These are phyloP conservation scores for Sphaerophoria taeniata DNA, from an alignment of 2,888 invertebrate genomes.

Conservation along the genomic window DNA sequence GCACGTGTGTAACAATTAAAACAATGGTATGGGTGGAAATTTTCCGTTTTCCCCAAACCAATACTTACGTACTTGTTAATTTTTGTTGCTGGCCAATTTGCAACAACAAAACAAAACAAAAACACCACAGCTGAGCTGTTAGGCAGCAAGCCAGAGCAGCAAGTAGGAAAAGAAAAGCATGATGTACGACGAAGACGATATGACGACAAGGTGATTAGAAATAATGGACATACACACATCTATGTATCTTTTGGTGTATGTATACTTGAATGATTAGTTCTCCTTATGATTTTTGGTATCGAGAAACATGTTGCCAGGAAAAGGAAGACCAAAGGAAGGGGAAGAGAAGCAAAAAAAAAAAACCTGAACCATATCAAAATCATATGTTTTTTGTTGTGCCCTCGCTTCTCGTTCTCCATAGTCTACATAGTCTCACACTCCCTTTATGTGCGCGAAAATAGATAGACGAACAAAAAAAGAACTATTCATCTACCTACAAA, in stretches of 20 bases:
- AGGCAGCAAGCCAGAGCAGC: neutral
- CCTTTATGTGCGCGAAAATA: slow-evolving; percentile 44
- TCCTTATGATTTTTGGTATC: slow-evolving; percentile 8
- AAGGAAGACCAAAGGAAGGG: neutral
- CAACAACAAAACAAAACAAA: slow-evolving; percentile 32
- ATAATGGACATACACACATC: neutral
- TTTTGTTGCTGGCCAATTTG: too few species aligned
- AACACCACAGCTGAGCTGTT: slow-evolving; percentile 31
- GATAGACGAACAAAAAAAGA: slow-evolving; percentile 11
- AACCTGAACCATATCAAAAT: slow-evolving; percentile 40
- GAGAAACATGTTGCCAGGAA: slow-evolving; percentile 58
- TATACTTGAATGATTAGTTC: neutral
- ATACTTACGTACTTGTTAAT: neutral
- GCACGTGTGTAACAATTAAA: slow-evolving; percentile 1
- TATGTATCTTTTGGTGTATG: neutral
- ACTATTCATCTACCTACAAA: neutral
- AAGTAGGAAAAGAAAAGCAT: neutral
- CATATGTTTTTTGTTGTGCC: slow-evolving; percentile 46
- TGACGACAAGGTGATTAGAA: slow-evolving; percentile 26
- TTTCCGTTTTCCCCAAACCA: slow-evolving; percentile 28
- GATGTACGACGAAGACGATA: neutral
- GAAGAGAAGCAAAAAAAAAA: neutral
- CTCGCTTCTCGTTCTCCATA: slow-evolving; percentile 16
- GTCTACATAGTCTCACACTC: too few species aligned
- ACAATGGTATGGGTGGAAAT: slow-evolving; percentile 29